phyloP scores from a whole-genome alignment of 2,113 vertebrate genomes.

The Eonycteris spelaea region DNA sequence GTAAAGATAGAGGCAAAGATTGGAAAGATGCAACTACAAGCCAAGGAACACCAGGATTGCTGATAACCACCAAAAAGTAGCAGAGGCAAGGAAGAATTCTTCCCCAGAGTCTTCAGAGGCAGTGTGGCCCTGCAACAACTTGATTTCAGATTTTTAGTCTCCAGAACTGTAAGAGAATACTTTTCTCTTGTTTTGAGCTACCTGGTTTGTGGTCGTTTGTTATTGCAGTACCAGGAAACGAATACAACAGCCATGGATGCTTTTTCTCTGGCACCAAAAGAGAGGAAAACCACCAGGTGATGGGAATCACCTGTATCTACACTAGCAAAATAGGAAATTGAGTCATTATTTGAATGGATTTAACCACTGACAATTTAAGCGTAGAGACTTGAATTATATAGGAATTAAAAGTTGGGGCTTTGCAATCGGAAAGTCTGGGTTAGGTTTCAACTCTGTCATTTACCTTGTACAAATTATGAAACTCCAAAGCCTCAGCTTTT shows the following conservation, averaged over 20 bases:
- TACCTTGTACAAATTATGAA: neutral
- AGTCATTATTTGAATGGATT: neutral
- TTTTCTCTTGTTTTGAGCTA: neutral
- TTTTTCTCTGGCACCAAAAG: neutral
- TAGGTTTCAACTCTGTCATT: neutral
- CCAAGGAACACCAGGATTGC: neutral
- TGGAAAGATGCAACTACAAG: accelerated
- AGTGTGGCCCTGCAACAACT: neutral
- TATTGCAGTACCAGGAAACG: neutral
- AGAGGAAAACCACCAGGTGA: neutral
- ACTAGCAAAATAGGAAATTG: neutral
- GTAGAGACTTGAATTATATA: neutral
- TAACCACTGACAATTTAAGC: neutral
- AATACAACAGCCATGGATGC: neutral
- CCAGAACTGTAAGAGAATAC: neutral
- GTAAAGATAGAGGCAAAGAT: neutral
- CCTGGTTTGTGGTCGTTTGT: neutral
- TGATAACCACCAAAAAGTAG: neutral
- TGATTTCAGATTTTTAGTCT: neutral
- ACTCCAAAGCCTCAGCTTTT: neutral
- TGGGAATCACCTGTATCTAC: neutral
- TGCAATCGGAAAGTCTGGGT: neutral
- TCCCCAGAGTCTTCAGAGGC: neutral
- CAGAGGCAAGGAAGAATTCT: neutral
- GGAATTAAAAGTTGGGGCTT: neutral